These are phyloP conservation scores for Forbesichthys agassizii DNA, from an alignment of 2,113 vertebrate species.

Conservation along the genomic window DNA sequence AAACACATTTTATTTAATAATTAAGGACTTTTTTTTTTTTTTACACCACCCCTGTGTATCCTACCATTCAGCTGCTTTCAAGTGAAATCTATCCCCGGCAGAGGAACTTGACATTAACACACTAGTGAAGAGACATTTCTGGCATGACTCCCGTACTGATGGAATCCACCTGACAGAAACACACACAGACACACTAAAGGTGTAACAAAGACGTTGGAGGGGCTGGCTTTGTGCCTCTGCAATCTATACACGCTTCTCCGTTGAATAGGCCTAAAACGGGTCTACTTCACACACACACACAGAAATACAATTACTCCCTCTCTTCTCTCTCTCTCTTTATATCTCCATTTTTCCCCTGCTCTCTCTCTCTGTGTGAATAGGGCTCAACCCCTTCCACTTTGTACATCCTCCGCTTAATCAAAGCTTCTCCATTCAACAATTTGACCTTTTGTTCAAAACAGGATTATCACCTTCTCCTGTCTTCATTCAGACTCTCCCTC, in stretches of 20 bases:
- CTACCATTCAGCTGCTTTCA: too few relatives aligned
- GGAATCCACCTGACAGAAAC: conserved; percentile 48
- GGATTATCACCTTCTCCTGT: conserved; percentile 94
- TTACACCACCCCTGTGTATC: too few relatives aligned
- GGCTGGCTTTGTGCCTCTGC: conserved; percentile 89
- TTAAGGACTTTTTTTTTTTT: too few relatives aligned
- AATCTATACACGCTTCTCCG: conserved; percentile 91
- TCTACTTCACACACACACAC: conserved; percentile 33
- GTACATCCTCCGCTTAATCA: conserved; percentile 99
- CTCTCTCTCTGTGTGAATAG: conserved; percentile 45
- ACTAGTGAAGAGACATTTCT: conserved; percentile 11
- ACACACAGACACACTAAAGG: neutral
- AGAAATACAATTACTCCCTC: conserved; percentile 9
- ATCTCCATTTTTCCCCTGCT: neutral
- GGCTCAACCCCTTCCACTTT: conserved; percentile 89
- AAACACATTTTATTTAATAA: too few relatives aligned
- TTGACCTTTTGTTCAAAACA: conserved; percentile 99
- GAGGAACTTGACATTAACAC: neutral
- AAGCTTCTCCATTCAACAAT: conserved; percentile 99
- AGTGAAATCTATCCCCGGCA: too few relatives aligned
- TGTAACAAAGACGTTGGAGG: conserved; percentile 66
- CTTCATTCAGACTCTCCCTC: conserved; percentile 79
- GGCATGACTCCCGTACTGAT: conserved; percentile 33
- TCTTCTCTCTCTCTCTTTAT: conserved; percentile 16
- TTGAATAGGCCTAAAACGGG: conserved; percentile 83